phyloP scores from a whole-genome alignment of 1,140 invertebrate species.

The Brachionus paranguensis region DNA sequence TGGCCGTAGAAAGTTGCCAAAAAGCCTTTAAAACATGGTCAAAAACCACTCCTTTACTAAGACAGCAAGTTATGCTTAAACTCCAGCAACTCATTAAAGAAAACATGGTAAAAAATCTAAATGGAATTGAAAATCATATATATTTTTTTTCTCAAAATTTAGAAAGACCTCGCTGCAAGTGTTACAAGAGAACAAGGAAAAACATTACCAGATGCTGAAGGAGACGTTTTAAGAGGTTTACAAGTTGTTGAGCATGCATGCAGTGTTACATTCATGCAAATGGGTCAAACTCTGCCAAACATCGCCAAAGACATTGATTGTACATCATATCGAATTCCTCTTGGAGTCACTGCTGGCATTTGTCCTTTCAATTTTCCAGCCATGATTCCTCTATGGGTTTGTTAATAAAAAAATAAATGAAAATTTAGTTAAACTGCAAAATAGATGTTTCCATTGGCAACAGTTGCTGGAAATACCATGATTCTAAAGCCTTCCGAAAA shows the following conservation, averaged over 20 bases:
- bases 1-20: constrained; percentile 77
- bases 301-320: constrained; percentile 75
- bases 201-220: constrained; percentile 90
- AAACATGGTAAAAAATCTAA: constrained; percentile 60
- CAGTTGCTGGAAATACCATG: constrained; percentile 77
- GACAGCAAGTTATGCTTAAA: constrained; percentile 93
- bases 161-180: constrained; percentile 67
- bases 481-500: constrained; percentile 84
- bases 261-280: constrained; percentile 77
- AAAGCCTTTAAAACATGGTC: constrained; percentile 79
- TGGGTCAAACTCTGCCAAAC: constrained; percentile 84
- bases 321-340: constrained; percentile 70
- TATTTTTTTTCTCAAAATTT: constrained; percentile 52
- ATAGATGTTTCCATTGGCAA: constrained; percentile 80
- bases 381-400: constrained; percentile 92
- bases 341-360: constrained; percentile 82
- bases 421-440: neutral
- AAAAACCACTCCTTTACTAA: constrained; percentile 79
- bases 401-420: neutral
- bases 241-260: constrained; percentile 96
- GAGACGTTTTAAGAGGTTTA: constrained; percentile 90
- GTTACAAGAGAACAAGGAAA: constrained; percentile 96
- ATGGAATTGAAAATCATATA: neutral
- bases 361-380: constrained; percentile 80
- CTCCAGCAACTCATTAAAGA: constrained; percentile 71